Conservation (phyloP, 2,113 vertebrate genomes). For the Phyllopteryx taeniolatus region DNA sequence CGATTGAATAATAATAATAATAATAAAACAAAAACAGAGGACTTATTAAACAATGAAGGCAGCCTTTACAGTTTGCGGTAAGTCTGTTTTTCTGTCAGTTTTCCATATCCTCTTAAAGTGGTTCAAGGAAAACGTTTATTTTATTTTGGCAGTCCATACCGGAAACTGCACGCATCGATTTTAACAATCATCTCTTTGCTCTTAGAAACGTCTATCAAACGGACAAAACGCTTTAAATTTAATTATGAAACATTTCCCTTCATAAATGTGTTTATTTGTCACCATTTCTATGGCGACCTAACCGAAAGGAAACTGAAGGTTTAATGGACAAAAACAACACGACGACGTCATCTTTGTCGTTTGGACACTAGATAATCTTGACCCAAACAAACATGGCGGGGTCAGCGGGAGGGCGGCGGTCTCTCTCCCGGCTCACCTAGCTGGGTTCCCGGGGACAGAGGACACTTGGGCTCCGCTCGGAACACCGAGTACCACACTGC, state of each 20-base stretch:
- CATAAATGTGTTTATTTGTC: background rate
- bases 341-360: conserved; percentile 10
- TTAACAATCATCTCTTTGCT: background rate
- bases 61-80: too few species aligned
- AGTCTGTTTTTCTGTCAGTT: too few species aligned
- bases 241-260: background rate
- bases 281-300: too few species aligned
- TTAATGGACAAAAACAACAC: background rate
- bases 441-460: background rate
- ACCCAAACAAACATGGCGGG: conserved; percentile 18
- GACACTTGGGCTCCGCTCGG: background rate
- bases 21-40: too few species aligned
- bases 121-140: background rate
- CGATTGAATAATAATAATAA: too few species aligned
- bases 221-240: background rate
- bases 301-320: background rate
- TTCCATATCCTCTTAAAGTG: too few species aligned
- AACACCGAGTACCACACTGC: background rate
- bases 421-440: background rate
- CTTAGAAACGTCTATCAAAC: background rate
- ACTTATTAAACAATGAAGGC: too few species aligned
- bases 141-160: background rate
- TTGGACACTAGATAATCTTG: background rate
- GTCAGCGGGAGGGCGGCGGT: background rate
- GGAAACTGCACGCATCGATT: background rate